These are phyloP conservation scores for Mythimna loreyi DNA, from an alignment of 2,888 invertebrate species.

Conservation along the genomic window DNA sequence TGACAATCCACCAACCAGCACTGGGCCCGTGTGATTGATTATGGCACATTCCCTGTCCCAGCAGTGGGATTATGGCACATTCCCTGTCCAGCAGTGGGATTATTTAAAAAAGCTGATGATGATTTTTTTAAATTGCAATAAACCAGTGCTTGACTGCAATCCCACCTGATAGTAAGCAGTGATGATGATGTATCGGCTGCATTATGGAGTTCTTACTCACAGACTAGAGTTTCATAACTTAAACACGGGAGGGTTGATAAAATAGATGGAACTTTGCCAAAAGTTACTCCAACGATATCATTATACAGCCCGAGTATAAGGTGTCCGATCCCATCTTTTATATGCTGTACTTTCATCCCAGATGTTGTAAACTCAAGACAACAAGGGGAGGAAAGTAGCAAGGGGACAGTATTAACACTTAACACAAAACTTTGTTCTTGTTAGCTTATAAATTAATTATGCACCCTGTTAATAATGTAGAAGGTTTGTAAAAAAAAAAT, in stretches of 20 bases:
- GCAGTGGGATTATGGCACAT: no score
- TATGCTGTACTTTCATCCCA: neutral
- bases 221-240: neutral
- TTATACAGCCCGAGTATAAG: neutral
- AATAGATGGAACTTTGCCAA: neutral
- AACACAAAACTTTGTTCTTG: slow-evolving; percentile 31
- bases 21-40: no score
- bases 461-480: slow-evolving; percentile 4
- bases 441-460: slow-evolving; percentile 28
- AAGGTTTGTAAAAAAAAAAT: neutral
- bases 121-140: no score
- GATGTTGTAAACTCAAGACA: slow-evolving; percentile 5
- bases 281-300: neutral
- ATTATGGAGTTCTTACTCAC: no score
- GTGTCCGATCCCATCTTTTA: neutral
- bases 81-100: no score
- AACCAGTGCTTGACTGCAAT: no score
- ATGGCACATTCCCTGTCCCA: no score
- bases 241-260: neutral
- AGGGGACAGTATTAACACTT: slow-evolving; percentile 29
- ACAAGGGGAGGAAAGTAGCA: slow-evolving; percentile 12
- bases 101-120: no score
- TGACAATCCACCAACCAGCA: no score
- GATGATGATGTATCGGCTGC: no score
- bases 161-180: no score